Evolutionary conservation across 2,797 vertebrate species (phyloP), one percentile per base, ranked within the genome.

Genomic region (Caiman crocodilus): DNA sequence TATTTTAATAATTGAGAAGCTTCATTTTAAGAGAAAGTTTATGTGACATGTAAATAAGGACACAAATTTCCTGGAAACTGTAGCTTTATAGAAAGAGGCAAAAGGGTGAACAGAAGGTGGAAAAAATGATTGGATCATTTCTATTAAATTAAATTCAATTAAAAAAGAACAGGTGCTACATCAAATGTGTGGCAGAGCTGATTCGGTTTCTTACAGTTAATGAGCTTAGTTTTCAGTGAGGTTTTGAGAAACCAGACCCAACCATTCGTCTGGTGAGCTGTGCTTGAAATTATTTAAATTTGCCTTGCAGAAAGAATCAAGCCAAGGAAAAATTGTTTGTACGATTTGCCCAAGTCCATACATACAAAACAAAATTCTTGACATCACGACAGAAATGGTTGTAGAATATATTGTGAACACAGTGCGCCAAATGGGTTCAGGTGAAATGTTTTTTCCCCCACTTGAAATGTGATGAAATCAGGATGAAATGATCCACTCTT

Each of bases 111-210:
- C 77, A 95, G 80, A 67, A 88, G 82, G 55, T 87, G 21, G 4
- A 17, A 55, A 55, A 92, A 96, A 95, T 76, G 18, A 87, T 87
- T 75, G 20, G 42, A 95, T 93, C 12, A 71, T 93, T 90, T 94
- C 67, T 86, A 28, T 77, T 94, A 73, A 92, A 95, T 91, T 94
- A 57, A 95, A 93, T 91, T 93, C 25, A 95, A 61, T 77, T 95
- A 84, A 94, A 77, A 14, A 89, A 71, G 82, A 83, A 59, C 90
- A 96, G 73, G 65, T 92, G 60, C 35, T 76, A n/a, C 61, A 87
- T 95, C 20, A 92, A 95, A 96, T 95, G 75, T 88, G 23, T 76
- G 82, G 60, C 57, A 59, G 28, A 87, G 35, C 2, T 84, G 50
- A 92, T 91, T 93, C 17, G 21, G 25, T 94, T 93, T 88, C n/a